Percentiles rank a stretch among this genome's conserved stretches.
Conservation (phyloP, 2,113 vertebrate species). For the Callipepla californica region DNA sequence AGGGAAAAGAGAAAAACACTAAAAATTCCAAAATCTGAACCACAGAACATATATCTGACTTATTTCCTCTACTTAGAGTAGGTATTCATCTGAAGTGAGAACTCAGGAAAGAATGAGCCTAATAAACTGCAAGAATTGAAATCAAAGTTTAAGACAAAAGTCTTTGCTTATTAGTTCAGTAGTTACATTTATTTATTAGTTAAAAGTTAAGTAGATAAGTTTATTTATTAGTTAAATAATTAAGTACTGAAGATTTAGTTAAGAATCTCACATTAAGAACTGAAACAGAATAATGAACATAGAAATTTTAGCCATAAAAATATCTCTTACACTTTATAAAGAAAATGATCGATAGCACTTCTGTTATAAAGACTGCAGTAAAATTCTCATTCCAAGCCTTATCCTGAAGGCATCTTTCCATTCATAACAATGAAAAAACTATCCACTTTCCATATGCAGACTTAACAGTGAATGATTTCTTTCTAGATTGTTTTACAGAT, state of each 20-base stretch:
- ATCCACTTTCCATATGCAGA: background rate
- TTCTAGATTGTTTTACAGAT: background rate
- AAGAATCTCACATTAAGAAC: background rate
- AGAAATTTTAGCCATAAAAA: background rate
- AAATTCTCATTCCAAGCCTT: background rate
- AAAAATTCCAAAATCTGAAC: rapidly evolving
- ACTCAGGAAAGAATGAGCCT: background rate
- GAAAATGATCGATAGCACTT: background rate
- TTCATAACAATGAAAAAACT: background rate
- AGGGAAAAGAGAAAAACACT: background rate
- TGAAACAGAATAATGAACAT: slow-evolving; percentile 15
- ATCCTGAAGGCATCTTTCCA: background rate
- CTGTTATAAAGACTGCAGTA: background rate
- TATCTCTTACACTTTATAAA: background rate
- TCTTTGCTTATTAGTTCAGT: background rate
- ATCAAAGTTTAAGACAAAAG: background rate
- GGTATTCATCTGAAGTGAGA: background rate
- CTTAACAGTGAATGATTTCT: background rate
- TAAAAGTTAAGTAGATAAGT: too few species aligned
- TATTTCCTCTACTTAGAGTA: background rate
- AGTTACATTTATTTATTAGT: too few species aligned
- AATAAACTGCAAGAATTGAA: background rate
- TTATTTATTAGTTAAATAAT: background rate
- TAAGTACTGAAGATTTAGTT: background rate
- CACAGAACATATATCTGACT: background rate